Evolutionary conservation across 2,113 vertebrate species (phyloP).

Genomic region (Lipotes vexillifer): DNA sequence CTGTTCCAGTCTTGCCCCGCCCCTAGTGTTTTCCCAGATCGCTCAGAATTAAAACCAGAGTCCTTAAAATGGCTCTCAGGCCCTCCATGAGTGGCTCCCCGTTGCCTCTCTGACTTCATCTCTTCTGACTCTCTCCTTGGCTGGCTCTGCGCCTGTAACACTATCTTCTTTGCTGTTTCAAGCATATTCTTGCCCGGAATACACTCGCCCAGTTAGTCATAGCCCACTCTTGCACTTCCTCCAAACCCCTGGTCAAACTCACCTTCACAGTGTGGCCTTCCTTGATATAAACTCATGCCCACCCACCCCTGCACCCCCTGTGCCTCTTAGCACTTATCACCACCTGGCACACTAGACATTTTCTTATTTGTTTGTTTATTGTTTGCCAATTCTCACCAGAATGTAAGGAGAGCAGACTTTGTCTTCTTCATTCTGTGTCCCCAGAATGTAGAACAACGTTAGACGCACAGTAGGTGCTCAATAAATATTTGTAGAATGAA

Average conservation of each 20-base stretch:
- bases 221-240: background rate
- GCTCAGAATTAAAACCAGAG: background rate
- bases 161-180: background rate
- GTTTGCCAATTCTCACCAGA: background rate
- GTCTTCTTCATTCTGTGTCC: background rate
- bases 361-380: background rate
- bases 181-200: background rate
- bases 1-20: background rate
- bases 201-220: background rate
- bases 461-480: background rate
- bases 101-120: background rate
- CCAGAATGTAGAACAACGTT: background rate
- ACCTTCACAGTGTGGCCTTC: background rate
- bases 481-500: background rate
- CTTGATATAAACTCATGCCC: background rate
- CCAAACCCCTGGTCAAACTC: background rate
- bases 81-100: background rate
- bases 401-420: background rate
- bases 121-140: background rate
- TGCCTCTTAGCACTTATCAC: background rate
- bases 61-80: background rate
- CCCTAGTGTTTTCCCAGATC: background rate
- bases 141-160: background rate
- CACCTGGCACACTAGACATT: background rate
- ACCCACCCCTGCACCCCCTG: background rate